Percentiles rank a stretch among this genome's conserved stretches.
Conservation (phyloP, 2,113 vertebrate genomes). For the Lampris incognitus region DNA sequence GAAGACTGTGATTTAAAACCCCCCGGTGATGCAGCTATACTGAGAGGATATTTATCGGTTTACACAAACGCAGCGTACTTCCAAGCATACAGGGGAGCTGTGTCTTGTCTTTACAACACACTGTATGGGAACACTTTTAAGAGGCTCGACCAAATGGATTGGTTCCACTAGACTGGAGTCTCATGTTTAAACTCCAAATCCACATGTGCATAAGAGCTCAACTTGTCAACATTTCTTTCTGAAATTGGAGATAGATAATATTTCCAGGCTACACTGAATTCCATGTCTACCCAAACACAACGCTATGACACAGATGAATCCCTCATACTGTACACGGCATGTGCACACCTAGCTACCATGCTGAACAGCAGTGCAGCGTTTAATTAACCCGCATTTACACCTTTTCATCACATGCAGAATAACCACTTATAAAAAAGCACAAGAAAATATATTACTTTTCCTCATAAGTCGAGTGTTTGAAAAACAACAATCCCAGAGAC, state of each 20-base stretch:
- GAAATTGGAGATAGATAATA: slow-evolving; percentile 29
- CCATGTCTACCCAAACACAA: slow-evolving; percentile 76
- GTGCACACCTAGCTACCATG: background rate
- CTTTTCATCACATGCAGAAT: too few species aligned
- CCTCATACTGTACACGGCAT: slow-evolving; percentile 9
- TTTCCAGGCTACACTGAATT: slow-evolving; percentile 26
- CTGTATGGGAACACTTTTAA: slow-evolving; percentile 70
- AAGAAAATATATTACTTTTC: too few species aligned
- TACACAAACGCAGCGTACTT: slow-evolving; percentile 29
- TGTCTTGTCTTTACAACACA: slow-evolving; percentile 53
- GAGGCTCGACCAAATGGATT: slow-evolving; percentile 67
- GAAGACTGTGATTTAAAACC: background rate
- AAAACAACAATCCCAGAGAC: too few species aligned
- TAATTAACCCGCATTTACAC: too few species aligned
- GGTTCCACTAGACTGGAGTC: slow-evolving; percentile 68
- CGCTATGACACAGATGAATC: slow-evolving; percentile 22
- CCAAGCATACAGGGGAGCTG: slow-evolving; percentile 47
- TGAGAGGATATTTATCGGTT: slow-evolving; percentile 22
- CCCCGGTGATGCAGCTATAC: slow-evolving; percentile 10
- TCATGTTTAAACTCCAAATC: slow-evolving; percentile 34
- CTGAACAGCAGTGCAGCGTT: too few species aligned
- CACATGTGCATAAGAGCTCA: slow-evolving; percentile 76
- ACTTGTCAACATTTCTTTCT: slow-evolving; percentile 50
- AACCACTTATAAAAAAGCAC: too few species aligned
- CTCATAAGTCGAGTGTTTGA: too few species aligned